Conservation (phyloP, 2,797 vertebrate species). For the Thalassophryne amazonica region DNA sequence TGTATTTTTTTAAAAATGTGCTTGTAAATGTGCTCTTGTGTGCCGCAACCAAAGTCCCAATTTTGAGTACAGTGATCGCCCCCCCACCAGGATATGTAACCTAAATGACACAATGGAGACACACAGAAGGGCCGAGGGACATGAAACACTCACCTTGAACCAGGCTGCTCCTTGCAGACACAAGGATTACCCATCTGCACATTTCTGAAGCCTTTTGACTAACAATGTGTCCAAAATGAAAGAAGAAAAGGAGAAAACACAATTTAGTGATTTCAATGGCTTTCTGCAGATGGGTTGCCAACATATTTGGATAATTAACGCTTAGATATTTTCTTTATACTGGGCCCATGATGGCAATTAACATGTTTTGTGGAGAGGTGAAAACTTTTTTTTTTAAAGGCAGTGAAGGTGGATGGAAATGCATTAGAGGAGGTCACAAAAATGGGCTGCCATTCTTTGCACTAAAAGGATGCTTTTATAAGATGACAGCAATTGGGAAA, state of each 20-base stretch:
- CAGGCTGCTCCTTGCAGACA: slow-evolving; percentile 77
- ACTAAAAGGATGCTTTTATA: slow-evolving; percentile 82
- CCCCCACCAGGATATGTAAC: slow-evolving; percentile 74
- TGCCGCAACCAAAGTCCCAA: slow-evolving; percentile 44
- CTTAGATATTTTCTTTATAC: slow-evolving; percentile 83
- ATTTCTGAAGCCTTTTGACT: slow-evolving; percentile 85
- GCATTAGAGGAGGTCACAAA: slow-evolving; percentile 81
- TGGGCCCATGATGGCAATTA: slow-evolving; percentile 78
- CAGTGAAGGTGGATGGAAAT: slow-evolving; percentile 77
- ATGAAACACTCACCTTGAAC: slow-evolving; percentile 85
- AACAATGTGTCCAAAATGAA: slow-evolving; percentile 82
- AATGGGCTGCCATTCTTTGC: slow-evolving; percentile 76
- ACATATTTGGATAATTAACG: slow-evolving; percentile 85
- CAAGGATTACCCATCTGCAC: slow-evolving; percentile 85
- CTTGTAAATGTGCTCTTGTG: slow-evolving; percentile 12
- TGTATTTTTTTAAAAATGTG: neutral
- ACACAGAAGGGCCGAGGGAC: slow-evolving; percentile 73
- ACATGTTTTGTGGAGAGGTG: slow-evolving; percentile 81
- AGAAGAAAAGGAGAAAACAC: slow-evolving; percentile 76
- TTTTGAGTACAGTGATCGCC: slow-evolving; percentile 60
- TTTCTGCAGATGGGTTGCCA: slow-evolving; percentile 82
- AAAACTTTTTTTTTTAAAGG: slow-evolving; percentile 83
- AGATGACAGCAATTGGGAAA: slow-evolving; percentile 80
- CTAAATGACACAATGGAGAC: slow-evolving; percentile 70
- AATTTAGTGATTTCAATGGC: slow-evolving; percentile 82